Percentiles rank a stretch among this genome's conserved stretches.
Evolutionary conservation across 2,113 vertebrate species (phyloP).

Genomic region (Rhadina sibilatrix): DNA sequence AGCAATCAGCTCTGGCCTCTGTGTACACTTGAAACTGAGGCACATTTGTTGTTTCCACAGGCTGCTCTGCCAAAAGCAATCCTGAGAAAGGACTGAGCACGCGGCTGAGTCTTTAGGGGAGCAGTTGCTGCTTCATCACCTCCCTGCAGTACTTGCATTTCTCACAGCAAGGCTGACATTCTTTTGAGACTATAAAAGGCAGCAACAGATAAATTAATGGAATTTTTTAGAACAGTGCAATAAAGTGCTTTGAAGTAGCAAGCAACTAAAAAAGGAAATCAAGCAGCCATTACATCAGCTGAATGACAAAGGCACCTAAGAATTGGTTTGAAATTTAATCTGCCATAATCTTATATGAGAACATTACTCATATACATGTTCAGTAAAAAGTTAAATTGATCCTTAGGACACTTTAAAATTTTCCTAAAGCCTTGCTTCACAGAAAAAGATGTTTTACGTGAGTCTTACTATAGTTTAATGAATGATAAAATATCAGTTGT

Average conservation of each 20-base stretch:
- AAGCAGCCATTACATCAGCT: not conserved
- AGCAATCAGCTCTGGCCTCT: not conserved
- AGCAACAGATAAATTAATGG: constrained; percentile 10
- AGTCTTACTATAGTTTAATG: not conserved
- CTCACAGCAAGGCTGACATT: not conserved
- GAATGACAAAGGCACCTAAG: not conserved
- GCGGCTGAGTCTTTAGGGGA: not conserved
- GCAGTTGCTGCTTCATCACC: not conserved
- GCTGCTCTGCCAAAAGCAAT: not conserved
- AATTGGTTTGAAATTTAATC: not conserved
- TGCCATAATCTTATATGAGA: not conserved
- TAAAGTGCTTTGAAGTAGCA: not conserved
- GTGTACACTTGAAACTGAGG: not conserved
- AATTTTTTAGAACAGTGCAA: not conserved
- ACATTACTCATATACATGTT: not conserved
- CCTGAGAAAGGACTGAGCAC: not conserved
- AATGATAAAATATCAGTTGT: not conserved
- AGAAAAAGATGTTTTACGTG: not conserved
- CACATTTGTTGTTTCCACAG: not conserved
- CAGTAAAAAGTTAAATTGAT: not conserved
- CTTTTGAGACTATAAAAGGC: not conserved
- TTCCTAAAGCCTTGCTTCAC: not conserved
- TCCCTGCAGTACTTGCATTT: not conserved
- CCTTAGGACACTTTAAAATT: not conserved
- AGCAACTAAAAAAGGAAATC: constrained; percentile 26